Conservation (phyloP, 2,113 vertebrate genomes). For the Cynoglossus semilaevis region DNA sequence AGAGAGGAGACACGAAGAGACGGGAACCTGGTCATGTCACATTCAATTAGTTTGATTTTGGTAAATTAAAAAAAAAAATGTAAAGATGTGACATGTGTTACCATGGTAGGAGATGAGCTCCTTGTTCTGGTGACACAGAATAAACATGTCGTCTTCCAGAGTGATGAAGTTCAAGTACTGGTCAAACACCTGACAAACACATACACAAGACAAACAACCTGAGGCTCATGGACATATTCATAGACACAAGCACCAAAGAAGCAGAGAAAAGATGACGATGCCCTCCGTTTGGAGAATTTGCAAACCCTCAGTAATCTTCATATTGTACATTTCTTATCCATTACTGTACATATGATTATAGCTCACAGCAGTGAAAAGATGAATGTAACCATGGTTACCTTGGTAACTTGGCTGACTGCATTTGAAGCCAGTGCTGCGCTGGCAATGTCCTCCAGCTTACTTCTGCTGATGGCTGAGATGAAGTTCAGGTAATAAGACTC, state of each 20-base stretch:
- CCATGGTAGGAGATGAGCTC: constrained; percentile 95
- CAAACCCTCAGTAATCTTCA: too few species aligned
- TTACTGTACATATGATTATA: too few species aligned
- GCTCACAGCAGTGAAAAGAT: not conserved
- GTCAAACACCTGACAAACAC: constrained; percentile 87
- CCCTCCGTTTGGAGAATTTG: too few species aligned
- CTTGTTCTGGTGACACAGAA: constrained; percentile 96
- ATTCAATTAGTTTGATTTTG: too few species aligned
- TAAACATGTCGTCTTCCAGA: constrained; percentile 98
- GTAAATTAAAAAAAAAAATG: not conserved
- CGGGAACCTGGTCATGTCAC: too few species aligned
- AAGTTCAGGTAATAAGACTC: constrained; percentile 98
- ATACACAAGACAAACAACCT: constrained; percentile 8
- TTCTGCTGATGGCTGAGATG: constrained; percentile 97
- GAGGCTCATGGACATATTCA: not conserved
- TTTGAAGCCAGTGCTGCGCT: constrained; percentile 91
- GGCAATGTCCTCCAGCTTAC: constrained; percentile 98
- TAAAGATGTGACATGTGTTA: constrained; percentile 63
- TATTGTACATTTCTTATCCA: too few species aligned
- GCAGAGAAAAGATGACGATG: not conserved
- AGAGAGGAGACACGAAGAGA: too few species aligned
- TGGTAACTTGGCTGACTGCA: constrained; percentile 90
- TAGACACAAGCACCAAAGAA: not conserved
- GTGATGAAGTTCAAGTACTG: constrained; percentile 99
- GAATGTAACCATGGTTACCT: constrained; percentile 77